A percentile compares a stretch with the other conserved stretches of the same genome.
Evolutionary conservation across 2,797 vertebrate species (phyloP).

Genomic region (Neopelma chrysocephalum): DNA sequence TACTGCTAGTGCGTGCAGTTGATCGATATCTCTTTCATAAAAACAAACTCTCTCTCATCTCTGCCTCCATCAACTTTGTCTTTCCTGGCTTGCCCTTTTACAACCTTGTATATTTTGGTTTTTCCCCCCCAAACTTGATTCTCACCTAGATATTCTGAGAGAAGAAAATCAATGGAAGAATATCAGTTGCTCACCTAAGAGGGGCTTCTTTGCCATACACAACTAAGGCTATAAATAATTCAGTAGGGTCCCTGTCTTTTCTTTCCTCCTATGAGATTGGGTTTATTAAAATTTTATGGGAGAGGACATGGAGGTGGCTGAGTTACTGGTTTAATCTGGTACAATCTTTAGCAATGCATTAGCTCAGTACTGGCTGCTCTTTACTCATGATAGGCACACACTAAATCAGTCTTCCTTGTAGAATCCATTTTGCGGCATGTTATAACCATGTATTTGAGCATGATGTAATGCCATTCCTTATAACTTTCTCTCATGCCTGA

Average conservation of each 20-base stretch:
- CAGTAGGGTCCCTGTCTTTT: conserved; percentile 52
- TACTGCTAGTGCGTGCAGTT: neutral
- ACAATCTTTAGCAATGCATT: neutral
- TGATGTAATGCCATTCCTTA: neutral
- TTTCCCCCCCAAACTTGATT: neutral
- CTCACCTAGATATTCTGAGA: neutral
- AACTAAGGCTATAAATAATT: conserved; percentile 76
- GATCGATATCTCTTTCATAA: conserved; percentile 27
- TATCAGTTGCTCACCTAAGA: conserved; percentile 68
- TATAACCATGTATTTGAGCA: neutral
- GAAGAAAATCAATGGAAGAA: conserved; percentile 64
- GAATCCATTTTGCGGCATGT: neutral
- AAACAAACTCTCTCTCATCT: neutral
- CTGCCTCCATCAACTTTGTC: neutral
- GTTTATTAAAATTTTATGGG: conserved; percentile 77
- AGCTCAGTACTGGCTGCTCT: neutral
- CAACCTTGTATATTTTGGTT: neutral
- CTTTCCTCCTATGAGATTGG: conserved; percentile 65
- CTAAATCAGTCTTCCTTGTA: neutral
- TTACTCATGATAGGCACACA: neutral
- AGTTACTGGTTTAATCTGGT: conserved; percentile 25
- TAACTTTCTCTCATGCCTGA: neutral
- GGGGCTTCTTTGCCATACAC: conserved; percentile 29
- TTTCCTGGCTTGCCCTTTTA: conserved; percentile 40
- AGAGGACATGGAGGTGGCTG: conserved; percentile 16